phyloP scores from a whole-genome alignment of 1,140 invertebrate species.

The Orchestia grillus region DNA sequence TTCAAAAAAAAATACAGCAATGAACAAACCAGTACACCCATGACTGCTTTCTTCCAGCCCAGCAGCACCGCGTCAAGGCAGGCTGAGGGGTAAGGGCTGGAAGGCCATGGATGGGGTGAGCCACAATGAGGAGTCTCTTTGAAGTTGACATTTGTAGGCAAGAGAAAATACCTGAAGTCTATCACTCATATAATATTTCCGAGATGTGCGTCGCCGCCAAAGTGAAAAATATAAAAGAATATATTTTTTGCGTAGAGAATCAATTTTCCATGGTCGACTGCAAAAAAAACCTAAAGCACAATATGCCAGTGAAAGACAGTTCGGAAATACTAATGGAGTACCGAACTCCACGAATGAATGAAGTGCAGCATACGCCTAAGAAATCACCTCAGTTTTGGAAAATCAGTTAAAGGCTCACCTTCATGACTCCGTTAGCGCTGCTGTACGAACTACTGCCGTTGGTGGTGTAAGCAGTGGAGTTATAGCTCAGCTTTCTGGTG shows the following conservation, averaged over 20 bases:
- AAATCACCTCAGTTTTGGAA: no score
- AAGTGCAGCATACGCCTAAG: no score
- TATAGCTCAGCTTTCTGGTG: not conserved
- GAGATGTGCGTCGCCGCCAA: not conserved
- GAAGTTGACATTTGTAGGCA: no score
- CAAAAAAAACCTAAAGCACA: not conserved
- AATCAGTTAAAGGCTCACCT: not conserved
- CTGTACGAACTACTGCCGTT: slow-evolving; percentile 23
- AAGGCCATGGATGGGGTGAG: not conserved
- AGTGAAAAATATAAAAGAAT: not conserved
- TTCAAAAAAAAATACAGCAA: no score
- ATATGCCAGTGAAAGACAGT: not conserved
- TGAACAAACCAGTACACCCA: no score
- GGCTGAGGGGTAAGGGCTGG: not conserved
- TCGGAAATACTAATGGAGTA: not conserved
- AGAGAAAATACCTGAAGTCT: no score
- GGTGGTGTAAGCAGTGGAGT: slow-evolving; percentile 13
- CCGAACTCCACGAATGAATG: not conserved
- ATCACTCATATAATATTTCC: no score
- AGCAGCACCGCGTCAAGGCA: no score
- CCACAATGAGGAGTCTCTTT: not conserved
- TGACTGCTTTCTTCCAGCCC: no score
- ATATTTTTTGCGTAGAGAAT: not conserved
- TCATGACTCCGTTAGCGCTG: slow-evolving; percentile 29
- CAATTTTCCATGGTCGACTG: not conserved